Base-by-base conservation (phyloP, 1,140 invertebrate genomes). In the Ooceraea biroi region DNA sequence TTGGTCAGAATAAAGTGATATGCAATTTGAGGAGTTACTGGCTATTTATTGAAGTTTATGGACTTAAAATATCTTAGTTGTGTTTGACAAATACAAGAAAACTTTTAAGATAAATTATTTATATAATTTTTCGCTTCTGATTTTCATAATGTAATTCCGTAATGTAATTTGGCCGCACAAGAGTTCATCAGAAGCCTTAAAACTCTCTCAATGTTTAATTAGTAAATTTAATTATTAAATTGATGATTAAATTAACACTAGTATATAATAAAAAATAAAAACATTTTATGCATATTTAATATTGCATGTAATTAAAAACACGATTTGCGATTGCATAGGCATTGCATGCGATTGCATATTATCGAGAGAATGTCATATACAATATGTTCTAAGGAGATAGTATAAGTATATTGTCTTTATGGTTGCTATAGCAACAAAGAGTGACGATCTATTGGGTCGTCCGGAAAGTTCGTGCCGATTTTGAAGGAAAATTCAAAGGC, bases 11-110 rank as follows among this genome's bases (percentile, higher is more conserved):
- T n/a, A n/a, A n/a, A n/a, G n/a, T n/a, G n/a, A n/a, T n/a, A n/a
- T n/a, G n/a, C n/a, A n/a, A n/a, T n/a, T n/a, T n/a, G n/a, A n/a
- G n/a, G n/a, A n/a, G n/a, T n/a, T n/a, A n/a, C n/a, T n/a, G n/a
- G n/a, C n/a, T n/a, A n/a, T n/a, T n/a, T n/a, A n/a, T n/a, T n/a
- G n/a, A n/a, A n/a, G n/a, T n/a, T n/a, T n/a, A n/a, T n/a, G 7
- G 48, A n/a, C 27, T 22, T 48, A 48, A 76, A 50, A 76, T 76
- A 63, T 76, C 22, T 46, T 4, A 22, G 10, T 60, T 5, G 7
- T 19, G 27, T 74, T 60, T 44, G 8, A 46, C 12, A 12, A 36
- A 74, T 22, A 57, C n/a, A 8, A 44, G 19, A 19, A 60, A 74
- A 60, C 11, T 22, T 44, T 46, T 27, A 58, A 74, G 3, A 11